Percentiles rank a stretch among this genome's conserved stretches.
phyloP scores from a whole-genome alignment of 2,888 invertebrate species.

The Meloe dianella region DNA sequence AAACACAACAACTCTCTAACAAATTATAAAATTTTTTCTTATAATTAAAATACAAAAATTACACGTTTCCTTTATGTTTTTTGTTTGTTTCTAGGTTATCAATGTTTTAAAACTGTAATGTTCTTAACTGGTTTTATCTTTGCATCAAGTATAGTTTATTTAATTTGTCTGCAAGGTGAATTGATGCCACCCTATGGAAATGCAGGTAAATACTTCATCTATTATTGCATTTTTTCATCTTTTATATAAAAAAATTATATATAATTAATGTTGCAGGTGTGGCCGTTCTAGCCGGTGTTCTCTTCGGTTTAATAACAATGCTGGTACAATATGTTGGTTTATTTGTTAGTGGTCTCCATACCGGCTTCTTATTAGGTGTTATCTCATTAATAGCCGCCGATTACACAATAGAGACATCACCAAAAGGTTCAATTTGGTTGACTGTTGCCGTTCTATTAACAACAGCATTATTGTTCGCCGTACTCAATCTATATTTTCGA shows the following conservation, averaged over 20 bases:
- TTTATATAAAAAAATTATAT: too few relatives aligned
- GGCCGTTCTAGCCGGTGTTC: slow-evolving; percentile 73
- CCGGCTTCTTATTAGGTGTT: slow-evolving; percentile 70
- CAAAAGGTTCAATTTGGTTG: slow-evolving; percentile 67
- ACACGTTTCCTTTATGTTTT: neutral
- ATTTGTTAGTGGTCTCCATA: slow-evolving; percentile 81
- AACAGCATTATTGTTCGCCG: slow-evolving; percentile 72
- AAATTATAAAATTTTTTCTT: neutral
- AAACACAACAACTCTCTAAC: neutral
- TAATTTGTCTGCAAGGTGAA: slow-evolving; percentile 81
- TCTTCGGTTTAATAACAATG: slow-evolving; percentile 82
- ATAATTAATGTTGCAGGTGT: slow-evolving; percentile 64
- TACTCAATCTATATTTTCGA: slow-evolving; percentile 76
- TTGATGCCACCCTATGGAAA: slow-evolving; percentile 79
- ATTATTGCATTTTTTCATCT: too few relatives aligned
- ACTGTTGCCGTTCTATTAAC: slow-evolving; percentile 72
- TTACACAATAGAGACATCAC: slow-evolving; percentile 66
- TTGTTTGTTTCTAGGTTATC: slow-evolving; percentile 75
- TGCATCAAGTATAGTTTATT: slow-evolving; percentile 79
- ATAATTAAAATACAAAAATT: neutral
- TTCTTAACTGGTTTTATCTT: slow-evolving; percentile 88
- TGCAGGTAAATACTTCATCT: too few relatives aligned
- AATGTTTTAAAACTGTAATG: slow-evolving; percentile 87
- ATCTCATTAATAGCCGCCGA: slow-evolving; percentile 67
- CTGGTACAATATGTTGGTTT: slow-evolving; percentile 82